phyloP scores from a whole-genome alignment of 2,797 vertebrate species.

The Microctenopoma steveboyesi region DNA sequence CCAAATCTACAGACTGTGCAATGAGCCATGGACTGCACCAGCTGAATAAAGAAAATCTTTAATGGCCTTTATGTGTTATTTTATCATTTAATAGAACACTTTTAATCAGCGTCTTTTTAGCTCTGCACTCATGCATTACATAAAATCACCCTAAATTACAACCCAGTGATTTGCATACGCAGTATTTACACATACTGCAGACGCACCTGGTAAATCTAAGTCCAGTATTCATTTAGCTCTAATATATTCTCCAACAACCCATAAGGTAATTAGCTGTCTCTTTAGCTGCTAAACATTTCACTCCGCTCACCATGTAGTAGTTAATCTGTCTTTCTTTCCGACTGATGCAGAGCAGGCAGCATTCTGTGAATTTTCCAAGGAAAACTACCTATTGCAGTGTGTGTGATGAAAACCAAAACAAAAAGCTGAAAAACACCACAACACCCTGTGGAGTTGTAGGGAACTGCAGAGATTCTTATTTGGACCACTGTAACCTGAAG shows the following conservation, averaged over 20 bases:
- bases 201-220: too few species aligned
- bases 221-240: background rate
- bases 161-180: background rate
- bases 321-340: background rate
- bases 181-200: background rate
- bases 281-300: background rate
- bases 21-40: slow-evolving; percentile 8
- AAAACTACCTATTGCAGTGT: too few species aligned
- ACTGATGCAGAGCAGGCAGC: background rate
- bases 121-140: background rate
- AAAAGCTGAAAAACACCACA: too few species aligned
- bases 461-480: too few species aligned
- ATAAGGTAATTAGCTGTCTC: background rate
- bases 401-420: background rate
- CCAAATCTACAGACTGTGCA: slow-evolving; percentile 19
- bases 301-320: background rate
- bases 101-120: slow-evolving; percentile 13
- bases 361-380: too few species aligned
- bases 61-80: slow-evolving; percentile 2
- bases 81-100: slow-evolving; percentile 8
- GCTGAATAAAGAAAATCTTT: slow-evolving; percentile 11
- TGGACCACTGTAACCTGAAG: too few species aligned
- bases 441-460: too few species aligned
- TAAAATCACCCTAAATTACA: background rate
- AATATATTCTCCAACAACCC: slow-evolving; percentile 1